Percentiles rank a stretch among this genome's conserved stretches.
These are phyloP conservation scores for Neoaliturus tenellus DNA, from an alignment of 2,888 invertebrate genomes.

Conservation along the genomic window DNA sequence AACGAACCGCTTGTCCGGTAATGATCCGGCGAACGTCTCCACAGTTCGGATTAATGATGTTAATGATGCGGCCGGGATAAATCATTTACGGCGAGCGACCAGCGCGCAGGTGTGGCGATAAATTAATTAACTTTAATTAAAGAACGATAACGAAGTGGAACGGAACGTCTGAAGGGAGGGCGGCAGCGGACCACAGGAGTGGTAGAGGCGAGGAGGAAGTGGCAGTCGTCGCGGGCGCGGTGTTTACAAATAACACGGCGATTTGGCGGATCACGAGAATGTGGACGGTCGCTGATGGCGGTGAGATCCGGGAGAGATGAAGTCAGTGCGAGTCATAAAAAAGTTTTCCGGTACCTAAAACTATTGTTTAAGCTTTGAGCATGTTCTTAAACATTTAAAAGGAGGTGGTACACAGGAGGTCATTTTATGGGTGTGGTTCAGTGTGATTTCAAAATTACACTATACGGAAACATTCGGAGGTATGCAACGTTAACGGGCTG, in stretches of 20 bases:
- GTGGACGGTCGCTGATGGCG: too few species aligned
- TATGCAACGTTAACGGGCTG: too few species aligned
- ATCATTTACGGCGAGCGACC: constrained; percentile 13
- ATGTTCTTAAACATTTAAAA: too few species aligned
- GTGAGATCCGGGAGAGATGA: too few species aligned
- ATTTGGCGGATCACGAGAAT: too few species aligned
- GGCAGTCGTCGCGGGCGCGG: not conserved
- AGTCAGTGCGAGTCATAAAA: too few species aligned
- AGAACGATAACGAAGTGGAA: constrained; percentile 6
- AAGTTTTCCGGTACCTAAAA: too few species aligned
- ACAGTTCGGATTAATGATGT: constrained; percentile 2
- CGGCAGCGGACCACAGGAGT: not conserved
- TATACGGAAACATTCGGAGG: too few species aligned
- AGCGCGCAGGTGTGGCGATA: not conserved
- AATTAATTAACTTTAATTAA: constrained; percentile 18
- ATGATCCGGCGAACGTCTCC: not conserved
- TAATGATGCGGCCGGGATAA: constrained; percentile 6
- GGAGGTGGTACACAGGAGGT: too few species aligned
- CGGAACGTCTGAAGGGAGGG: not conserved
- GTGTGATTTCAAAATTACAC: too few species aligned
- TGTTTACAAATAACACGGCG: not conserved
- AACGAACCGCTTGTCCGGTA: constrained; percentile 21
- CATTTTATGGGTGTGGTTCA: too few species aligned
- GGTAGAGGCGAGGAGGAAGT: not conserved
- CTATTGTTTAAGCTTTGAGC: too few species aligned